phyloP scores from a whole-genome alignment of 2,888 invertebrate genomes.

The Hemicrepidius hirtus region DNA sequence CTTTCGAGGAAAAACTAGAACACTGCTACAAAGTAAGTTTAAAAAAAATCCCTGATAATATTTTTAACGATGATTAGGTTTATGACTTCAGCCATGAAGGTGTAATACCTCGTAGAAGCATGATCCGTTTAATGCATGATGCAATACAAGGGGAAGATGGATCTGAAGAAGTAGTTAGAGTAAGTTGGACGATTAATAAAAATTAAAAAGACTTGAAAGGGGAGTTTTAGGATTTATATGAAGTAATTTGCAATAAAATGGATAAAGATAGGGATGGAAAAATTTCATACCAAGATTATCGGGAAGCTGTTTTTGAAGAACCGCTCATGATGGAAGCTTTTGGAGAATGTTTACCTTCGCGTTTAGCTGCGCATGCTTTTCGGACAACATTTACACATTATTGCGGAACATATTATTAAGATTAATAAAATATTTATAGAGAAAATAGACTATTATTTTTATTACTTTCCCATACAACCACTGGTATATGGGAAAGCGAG shows the following conservation, averaged over 20 bases:
- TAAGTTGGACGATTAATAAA: no score
- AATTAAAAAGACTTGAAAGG: no score
- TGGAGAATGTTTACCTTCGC: constrained; percentile 83
- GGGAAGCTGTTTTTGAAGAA: constrained; percentile 77
- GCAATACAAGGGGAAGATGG: no score
- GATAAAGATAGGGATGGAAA: constrained; percentile 84
- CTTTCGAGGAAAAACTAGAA: constrained; percentile 79
- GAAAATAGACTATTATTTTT: no score
- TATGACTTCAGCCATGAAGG: no score
- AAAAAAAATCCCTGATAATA: no score
- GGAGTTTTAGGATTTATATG: constrained; percentile 80
- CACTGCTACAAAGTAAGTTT: constrained; percentile 76
- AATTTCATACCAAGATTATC: constrained; percentile 81
- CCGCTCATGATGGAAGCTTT: constrained; percentile 82
- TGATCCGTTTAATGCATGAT: no score
- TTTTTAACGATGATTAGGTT: no score
- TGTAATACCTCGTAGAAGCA: no score
- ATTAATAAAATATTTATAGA: no score
- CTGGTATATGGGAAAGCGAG: no score
- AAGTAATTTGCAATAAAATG: constrained; percentile 82
- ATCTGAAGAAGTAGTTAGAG: constrained; percentile 80
- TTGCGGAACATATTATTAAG: not conserved
- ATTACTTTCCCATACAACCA: no score
- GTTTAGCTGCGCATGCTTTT: constrained; percentile 71
- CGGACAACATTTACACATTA: constrained; percentile 65